A percentile compares a stretch with the other conserved stretches of the same genome.
Conservation (phyloP, 2,113 vertebrate species). For the Cettia cetti region DNA sequence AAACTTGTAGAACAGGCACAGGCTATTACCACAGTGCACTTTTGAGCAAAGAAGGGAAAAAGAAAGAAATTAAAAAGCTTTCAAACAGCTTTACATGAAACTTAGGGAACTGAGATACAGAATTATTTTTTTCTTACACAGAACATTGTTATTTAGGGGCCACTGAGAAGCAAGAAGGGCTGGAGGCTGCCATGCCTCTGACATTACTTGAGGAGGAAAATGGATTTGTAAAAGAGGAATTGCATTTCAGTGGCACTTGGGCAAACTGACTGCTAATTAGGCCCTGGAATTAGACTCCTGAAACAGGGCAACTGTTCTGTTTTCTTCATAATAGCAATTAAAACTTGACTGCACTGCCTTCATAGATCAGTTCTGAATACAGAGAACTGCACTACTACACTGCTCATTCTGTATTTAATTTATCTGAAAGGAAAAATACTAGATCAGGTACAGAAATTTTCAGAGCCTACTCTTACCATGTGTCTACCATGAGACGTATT, state of each 20-base stretch:
- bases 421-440: not conserved
- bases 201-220: not conserved
- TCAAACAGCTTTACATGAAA: not conserved
- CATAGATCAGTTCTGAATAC: not conserved
- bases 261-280: not conserved
- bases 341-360: not conserved
- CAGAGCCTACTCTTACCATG: not conserved
- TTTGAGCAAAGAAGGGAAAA: not conserved
- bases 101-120: not conserved
- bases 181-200: not conserved
- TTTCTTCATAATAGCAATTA: not conserved
- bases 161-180: not conserved
- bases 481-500: not conserved
- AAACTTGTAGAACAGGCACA: not conserved
- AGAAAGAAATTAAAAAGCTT: not conserved
- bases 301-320: not conserved
- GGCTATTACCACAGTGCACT: not conserved
- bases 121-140: not conserved
- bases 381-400: not conserved
- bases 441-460: not conserved
- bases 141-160: not conserved
- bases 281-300: not conserved
- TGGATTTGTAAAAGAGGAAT: not conserved
- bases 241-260: not conserved
- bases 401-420: not conserved